A percentile compares a stretch with the other conserved stretches of the same genome.
Conservation (phyloP, 2,888 invertebrate species). For the Dioctria rufipes region DNA sequence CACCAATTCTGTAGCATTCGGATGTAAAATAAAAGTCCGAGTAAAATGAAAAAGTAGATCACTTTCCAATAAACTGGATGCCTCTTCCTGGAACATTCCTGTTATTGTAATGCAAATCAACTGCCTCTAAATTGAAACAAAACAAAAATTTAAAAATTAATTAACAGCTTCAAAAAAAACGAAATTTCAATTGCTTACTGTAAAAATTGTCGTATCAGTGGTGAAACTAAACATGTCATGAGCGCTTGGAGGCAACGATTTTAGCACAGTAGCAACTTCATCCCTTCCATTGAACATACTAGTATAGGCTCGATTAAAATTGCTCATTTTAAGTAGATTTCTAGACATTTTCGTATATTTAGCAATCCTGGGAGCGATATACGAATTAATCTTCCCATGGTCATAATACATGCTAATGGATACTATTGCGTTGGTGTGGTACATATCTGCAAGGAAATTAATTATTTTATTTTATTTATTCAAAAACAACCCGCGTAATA, state of each 20-base stretch:
- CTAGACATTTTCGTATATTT: slow-evolving; percentile 28
- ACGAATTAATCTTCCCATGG: slow-evolving; percentile 24
- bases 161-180: background rate
- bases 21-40: slow-evolving; percentile 58
- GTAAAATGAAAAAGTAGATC: slow-evolving; percentile 57
- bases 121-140: slow-evolving; percentile 9
- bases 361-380: slow-evolving; percentile 33
- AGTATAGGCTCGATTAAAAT: slow-evolving; percentile 4
- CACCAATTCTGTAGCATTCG: slow-evolving; percentile 50
- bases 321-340: slow-evolving; percentile 30
- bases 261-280: slow-evolving; percentile 48
- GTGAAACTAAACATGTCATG: slow-evolving; percentile 59
- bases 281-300: slow-evolving; percentile 45
- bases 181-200: slow-evolving; percentile 12
- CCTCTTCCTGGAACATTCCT: slow-evolving; percentile 48
- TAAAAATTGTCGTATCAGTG: slow-evolving; percentile 52
- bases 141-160: background rate
- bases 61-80: slow-evolving; percentile 48
- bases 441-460: slow-evolving; percentile 54
- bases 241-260: slow-evolving; percentile 53
- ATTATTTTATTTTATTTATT: background rate
- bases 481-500: too few relatives aligned
- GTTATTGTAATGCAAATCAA: slow-evolving; percentile 47
- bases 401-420: slow-evolving; percentile 54
- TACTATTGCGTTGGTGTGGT: slow-evolving; percentile 53